phyloP scores from a whole-genome alignment of 2,113 vertebrate species.

The Spilogale gracilis region DNA sequence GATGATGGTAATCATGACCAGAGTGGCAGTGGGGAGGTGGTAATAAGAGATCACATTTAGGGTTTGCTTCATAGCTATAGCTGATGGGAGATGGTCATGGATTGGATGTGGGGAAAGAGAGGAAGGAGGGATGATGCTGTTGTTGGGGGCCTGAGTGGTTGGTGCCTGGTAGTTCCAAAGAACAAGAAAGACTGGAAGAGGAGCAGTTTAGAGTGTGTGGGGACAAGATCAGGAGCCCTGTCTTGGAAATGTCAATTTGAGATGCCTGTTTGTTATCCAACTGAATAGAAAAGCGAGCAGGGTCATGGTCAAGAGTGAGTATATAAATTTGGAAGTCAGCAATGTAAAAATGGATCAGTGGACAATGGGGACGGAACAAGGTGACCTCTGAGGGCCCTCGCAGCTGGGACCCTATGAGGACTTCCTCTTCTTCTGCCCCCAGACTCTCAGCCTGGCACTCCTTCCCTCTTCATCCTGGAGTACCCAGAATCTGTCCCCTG shows the following conservation, averaged over 20 bases:
- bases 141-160: background rate
- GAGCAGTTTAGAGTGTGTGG: background rate
- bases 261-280: background rate
- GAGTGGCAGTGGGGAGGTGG: background rate
- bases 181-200: background rate
- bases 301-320: background rate
- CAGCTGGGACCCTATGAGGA: background rate
- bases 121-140: background rate
- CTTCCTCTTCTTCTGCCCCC: background rate
- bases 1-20: background rate
- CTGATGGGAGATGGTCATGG: background rate
- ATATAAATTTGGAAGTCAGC: background rate
- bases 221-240: background rate
- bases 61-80: background rate
- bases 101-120: background rate
- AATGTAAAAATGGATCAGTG: background rate
- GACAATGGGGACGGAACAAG: background rate
- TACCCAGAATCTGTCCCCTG: background rate
- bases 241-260: background rate
- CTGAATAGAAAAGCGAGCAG: background rate
- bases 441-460: background rate
- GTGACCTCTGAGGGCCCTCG: background rate
- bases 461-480: background rate
- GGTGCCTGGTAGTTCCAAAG: background rate
- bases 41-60: background rate